Evolutionary conservation across 2,113 vertebrate species (phyloP).

Genomic region (Nansenia antarctica): DNA sequence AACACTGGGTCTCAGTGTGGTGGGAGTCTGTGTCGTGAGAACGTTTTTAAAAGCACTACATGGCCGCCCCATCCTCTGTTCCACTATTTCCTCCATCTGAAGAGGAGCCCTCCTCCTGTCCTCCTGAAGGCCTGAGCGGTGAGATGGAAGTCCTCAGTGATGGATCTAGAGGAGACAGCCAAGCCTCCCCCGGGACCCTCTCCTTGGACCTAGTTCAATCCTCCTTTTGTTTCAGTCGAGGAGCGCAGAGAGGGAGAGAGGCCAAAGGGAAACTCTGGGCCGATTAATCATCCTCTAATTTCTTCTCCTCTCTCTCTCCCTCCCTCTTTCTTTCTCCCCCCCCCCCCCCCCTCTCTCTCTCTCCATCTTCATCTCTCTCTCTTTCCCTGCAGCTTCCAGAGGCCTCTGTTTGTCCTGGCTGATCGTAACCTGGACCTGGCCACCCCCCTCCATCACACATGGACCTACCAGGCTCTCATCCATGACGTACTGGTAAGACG

Average conservation of each 20-base stretch:
- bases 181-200: not conserved
- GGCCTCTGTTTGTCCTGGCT: slow-evolving; percentile 92
- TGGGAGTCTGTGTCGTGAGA: too few relatives aligned
- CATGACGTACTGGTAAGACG: slow-evolving; percentile 95
- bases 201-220: not conserved
- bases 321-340: not conserved
- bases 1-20: too few relatives aligned
- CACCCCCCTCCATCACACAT: slow-evolving; percentile 97
- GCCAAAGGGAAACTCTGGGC: not conserved
- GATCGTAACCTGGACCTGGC: slow-evolving; percentile 98
- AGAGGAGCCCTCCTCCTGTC: not conserved
- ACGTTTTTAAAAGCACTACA: too few relatives aligned
- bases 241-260: slow-evolving; percentile 7
- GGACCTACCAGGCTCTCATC: slow-evolving; percentile 98
- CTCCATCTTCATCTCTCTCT: not conserved
- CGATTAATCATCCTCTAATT: slow-evolving; percentile 19
- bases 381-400: slow-evolving; percentile 87
- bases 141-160: not conserved
- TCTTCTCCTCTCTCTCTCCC: slow-evolving; percentile 1
- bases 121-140: not conserved
- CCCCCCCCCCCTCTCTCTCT: not conserved
- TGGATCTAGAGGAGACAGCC: not conserved
- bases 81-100: too few relatives aligned
- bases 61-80: too few relatives aligned
- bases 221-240: slow-evolving; percentile 12